These are phyloP conservation scores for Delia radicum DNA, from an alignment of 1,140 invertebrate species.

Conservation along the genomic window DNA sequence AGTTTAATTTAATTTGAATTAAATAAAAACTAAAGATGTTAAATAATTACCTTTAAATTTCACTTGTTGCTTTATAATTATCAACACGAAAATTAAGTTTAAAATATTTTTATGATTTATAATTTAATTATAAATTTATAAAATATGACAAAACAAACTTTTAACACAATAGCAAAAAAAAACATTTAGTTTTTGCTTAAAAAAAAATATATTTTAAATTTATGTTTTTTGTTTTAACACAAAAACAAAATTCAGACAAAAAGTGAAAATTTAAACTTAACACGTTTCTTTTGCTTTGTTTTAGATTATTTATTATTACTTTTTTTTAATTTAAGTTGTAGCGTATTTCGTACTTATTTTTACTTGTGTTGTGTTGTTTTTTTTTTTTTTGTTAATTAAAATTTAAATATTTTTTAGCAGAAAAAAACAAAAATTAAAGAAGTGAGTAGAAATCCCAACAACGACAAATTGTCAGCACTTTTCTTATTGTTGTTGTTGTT, in stretches of 20 bases:
- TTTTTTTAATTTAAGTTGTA: constrained; percentile 10
- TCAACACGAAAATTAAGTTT: no score
- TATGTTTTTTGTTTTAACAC: not conserved
- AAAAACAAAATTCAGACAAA: not conserved
- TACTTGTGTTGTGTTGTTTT: not conserved
- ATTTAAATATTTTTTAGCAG: not conserved
- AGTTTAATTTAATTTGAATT: no score
- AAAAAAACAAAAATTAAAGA: not conserved
- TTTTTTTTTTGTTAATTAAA: constrained; percentile 7
- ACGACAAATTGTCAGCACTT: not conserved
- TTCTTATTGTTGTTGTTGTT: not conserved
- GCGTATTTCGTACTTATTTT: not conserved
- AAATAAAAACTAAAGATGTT: no score
- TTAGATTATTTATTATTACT: not conserved
- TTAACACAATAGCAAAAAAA: not conserved
- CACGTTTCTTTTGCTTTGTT: not conserved
- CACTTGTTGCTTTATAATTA: no score
- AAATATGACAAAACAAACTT: not conserved
- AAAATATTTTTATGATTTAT: no score
- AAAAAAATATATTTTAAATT: no score
- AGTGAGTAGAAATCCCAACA: not conserved
- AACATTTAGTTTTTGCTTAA: not conserved
- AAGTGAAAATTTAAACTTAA: constrained; percentile 12
- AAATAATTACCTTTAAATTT: no score
- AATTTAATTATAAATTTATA: no score